A percentile compares a stretch with the other conserved stretches of the same genome.
Evolutionary conservation across 2,888 invertebrate genomes (phyloP).

Genomic region (Protula sp.): DNA sequence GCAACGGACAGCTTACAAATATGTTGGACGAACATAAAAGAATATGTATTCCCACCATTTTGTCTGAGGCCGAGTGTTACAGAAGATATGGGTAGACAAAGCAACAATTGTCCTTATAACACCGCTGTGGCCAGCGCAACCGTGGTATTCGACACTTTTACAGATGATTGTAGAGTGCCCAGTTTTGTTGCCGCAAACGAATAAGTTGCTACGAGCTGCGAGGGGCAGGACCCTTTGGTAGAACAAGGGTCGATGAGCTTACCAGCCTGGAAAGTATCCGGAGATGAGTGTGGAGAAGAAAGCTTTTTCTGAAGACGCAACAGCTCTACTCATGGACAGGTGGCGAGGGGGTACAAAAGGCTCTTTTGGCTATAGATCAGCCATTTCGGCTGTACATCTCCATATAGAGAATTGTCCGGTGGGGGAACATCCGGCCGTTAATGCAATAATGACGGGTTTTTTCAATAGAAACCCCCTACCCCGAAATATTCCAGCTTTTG

Average conservation of each 20-base stretch:
- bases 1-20: background rate
- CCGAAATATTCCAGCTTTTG: background rate
- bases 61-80: background rate
- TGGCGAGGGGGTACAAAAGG: too few species aligned
- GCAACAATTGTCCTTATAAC: background rate
- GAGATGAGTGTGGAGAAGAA: background rate
- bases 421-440: background rate
- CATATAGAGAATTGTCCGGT: background rate
- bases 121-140: background rate
- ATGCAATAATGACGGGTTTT: too few species aligned
- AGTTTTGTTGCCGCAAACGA: too few species aligned
- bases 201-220: background rate
- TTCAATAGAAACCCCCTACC: background rate
- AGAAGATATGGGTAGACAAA: background rate
- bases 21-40: background rate
- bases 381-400: background rate
- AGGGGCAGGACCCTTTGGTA: background rate
- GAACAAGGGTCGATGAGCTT: background rate
- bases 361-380: background rate
- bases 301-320: too few species aligned
- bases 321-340: too few species aligned
- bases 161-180: too few species aligned
- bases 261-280: background rate
- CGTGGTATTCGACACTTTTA: background rate
- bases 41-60: background rate